Percentiles rank a stretch among this genome's conserved stretches.
Conservation (phyloP, 2,797 vertebrate genomes). For the Enteromius afrohamiltoni region DNA sequence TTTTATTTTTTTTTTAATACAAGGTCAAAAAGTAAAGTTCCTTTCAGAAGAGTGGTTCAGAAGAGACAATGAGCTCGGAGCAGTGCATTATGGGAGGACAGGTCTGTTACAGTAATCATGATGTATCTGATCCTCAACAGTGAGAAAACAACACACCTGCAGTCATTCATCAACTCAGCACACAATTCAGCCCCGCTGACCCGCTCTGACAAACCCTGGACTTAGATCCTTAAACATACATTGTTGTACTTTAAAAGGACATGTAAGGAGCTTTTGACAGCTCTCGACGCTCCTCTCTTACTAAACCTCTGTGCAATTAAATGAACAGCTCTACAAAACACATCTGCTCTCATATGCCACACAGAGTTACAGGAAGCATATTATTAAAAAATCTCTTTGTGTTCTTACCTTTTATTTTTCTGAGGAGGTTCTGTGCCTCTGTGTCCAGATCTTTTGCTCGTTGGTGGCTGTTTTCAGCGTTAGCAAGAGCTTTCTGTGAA, state of each 20-base stretch:
- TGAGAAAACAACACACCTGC: not conserved
- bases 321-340: not conserved
- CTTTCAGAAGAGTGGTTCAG: not conserved
- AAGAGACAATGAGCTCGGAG: not conserved
- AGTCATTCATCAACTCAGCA: not conserved
- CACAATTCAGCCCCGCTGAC: not conserved
- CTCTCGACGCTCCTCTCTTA: not conserved
- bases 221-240: not conserved
- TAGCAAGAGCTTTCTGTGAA: conserved; percentile 75
- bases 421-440: conserved; percentile 79
- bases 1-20: too few relatives aligned
- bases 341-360: not conserved
- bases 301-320: not conserved
- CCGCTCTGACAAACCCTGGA: not conserved
- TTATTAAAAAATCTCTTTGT: not conserved
- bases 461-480: conserved; percentile 77
- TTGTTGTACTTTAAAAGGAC: not conserved
- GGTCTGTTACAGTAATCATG: not conserved
- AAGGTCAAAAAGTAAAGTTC: not conserved
- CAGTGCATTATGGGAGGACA: not conserved
- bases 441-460: conserved; percentile 82
- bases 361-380: not conserved
- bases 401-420: conserved; percentile 84
- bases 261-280: not conserved
- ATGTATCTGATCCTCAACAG: not conserved